phyloP scores from a whole-genome alignment of 2,888 invertebrate genomes.

The Lottia scabra region DNA sequence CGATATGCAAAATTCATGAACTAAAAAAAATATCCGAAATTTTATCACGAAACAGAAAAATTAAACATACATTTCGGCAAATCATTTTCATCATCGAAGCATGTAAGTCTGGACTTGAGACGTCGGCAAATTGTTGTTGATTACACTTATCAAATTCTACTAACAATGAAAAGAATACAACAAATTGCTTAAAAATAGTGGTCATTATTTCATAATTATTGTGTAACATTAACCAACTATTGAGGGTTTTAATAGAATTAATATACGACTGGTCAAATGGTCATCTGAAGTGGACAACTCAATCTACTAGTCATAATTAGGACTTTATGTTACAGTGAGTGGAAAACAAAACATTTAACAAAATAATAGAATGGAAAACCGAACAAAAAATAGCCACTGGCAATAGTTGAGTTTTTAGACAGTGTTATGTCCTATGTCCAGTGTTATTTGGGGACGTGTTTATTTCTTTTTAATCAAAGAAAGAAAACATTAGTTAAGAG shows the following conservation, averaged over 20 bases:
- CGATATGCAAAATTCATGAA: no score
- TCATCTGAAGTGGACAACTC: neutral
- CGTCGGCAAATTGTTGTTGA: neutral
- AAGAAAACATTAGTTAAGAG: slow-evolving; percentile 1
- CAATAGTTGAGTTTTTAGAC: neutral
- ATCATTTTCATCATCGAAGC: no score
- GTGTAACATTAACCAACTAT: neutral
- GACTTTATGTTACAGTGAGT: neutral
- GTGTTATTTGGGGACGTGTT: neutral
- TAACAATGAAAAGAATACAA: no score
- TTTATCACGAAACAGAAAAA: no score
- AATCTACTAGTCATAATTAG: neutral
- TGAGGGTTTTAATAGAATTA: neutral
- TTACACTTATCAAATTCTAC: neutral
- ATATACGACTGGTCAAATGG: neutral
- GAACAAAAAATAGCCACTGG: neutral
- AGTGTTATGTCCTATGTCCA: neutral
- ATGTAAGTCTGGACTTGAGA: no score
- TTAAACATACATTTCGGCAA: no score
- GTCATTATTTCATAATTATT: neutral
- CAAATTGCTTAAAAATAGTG: neutral
- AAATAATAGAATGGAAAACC: neutral
- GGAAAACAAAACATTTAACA: neutral
- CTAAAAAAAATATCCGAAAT: no score
- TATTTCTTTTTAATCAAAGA: neutral